Percentiles rank a stretch among this genome's conserved stretches.
phyloP scores from a whole-genome alignment of 2,888 invertebrate species.

The Gnatocerus cornutus region DNA sequence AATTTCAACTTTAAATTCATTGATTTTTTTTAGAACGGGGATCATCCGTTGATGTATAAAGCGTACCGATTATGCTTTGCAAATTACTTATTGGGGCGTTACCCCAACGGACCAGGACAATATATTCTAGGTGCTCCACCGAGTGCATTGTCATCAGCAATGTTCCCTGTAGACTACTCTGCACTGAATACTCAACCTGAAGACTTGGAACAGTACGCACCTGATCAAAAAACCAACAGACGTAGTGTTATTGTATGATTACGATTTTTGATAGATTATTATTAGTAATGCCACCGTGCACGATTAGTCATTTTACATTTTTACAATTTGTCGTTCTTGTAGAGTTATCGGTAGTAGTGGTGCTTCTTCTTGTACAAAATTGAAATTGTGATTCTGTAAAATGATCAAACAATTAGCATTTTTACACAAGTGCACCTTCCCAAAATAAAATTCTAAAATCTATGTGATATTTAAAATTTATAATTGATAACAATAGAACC shows the following conservation, averaged over 20 bases:
- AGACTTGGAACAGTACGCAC: slow-evolving; percentile 81
- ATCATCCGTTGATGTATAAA: slow-evolving; percentile 78
- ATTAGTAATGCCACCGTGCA: slow-evolving; percentile 51
- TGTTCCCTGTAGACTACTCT: slow-evolving; percentile 85
- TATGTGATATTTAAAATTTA: slow-evolving; percentile 67
- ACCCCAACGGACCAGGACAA: slow-evolving; percentile 84
- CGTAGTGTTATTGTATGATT: slow-evolving; percentile 80
- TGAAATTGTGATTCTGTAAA: slow-evolving; percentile 43
- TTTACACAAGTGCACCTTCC: slow-evolving; percentile 70
- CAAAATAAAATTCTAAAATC: slow-evolving; percentile 68
- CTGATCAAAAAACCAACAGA: slow-evolving; percentile 80
- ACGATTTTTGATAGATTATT: slow-evolving; percentile 33
- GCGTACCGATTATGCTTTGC: slow-evolving; percentile 83
- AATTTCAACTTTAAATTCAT: background rate
- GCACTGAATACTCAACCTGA: slow-evolving; percentile 82
- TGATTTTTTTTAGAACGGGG: slow-evolving; percentile 77
- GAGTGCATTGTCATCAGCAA: slow-evolving; percentile 74
- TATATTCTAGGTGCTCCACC: slow-evolving; percentile 80
- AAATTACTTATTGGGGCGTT: slow-evolving; percentile 83
- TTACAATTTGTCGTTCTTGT: slow-evolving; percentile 37
- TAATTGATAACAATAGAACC: slow-evolving; percentile 42
- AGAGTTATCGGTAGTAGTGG: slow-evolving; percentile 40
- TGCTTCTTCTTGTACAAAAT: slow-evolving; percentile 45
- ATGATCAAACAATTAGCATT: slow-evolving; percentile 44
- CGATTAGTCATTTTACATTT: slow-evolving; percentile 46